A percentile compares a stretch with the other conserved stretches of the same genome.
Evolutionary conservation across 2,113 vertebrate genomes (phyloP).

Genomic region (Xerus inauris): DNA sequence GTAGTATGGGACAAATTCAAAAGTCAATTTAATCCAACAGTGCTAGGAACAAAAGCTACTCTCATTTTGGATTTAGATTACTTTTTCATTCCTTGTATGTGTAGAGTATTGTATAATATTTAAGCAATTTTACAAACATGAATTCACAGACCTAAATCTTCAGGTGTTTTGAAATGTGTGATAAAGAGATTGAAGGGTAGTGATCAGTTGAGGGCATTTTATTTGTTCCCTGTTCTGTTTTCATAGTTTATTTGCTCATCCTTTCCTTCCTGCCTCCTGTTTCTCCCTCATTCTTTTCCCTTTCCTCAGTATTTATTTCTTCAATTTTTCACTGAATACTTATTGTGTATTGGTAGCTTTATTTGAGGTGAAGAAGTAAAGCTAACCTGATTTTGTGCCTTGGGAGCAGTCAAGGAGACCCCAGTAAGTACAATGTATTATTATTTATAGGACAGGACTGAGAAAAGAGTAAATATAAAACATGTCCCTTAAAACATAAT

Average conservation of each 20-base stretch:
- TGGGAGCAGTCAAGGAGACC: neutral
- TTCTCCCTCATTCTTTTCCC: neutral
- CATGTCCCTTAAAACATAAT: neutral
- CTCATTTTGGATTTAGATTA: constrained; percentile 23
- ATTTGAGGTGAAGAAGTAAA: neutral
- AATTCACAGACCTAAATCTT: neutral
- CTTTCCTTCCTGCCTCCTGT: neutral
- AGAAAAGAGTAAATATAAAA: neutral
- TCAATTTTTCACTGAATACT: neutral
- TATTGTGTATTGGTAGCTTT: neutral
- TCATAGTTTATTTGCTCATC: neutral
- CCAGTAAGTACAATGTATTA: neutral
- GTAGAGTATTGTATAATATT: neutral
- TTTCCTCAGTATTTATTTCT: neutral
- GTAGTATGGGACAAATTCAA: neutral
- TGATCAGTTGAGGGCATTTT: neutral
- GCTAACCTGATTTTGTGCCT: neutral
- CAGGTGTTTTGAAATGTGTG: neutral
- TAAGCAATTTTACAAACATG: constrained; percentile 31
- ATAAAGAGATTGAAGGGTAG: neutral
- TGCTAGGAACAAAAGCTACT: constrained; percentile 8
- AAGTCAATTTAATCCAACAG: constrained; percentile 23
- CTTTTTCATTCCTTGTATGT: constrained; percentile 30
- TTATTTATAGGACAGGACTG: neutral
- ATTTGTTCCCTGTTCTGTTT: neutral